Evolutionary conservation across 2,113 vertebrate genomes (phyloP), one percentile per base, ranked within the genome.

Genomic region (Megaptera novaeangliae): DNA sequence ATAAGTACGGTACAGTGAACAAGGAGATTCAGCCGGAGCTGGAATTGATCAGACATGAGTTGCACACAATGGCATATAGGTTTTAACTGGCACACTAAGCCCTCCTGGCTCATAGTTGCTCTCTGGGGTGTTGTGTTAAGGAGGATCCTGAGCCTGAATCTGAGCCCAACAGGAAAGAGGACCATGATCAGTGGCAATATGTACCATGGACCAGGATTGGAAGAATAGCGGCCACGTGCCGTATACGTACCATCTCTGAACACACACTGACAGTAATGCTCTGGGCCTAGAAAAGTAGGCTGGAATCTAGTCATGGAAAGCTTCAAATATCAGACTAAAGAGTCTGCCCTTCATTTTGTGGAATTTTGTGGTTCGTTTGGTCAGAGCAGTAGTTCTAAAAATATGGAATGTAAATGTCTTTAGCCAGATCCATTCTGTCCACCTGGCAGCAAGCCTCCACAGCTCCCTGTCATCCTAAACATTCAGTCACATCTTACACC

Each of bases 371-470:
- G 55, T 66, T 87, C 13, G 2, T 77, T 86, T 88, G 44, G 9
- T 93, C 57, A 91, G 77, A 95, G 39, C 6, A 81, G 39, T 61
- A 49, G 39, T 85, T 82, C 25, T 71, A 61, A 82, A 87, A 55
- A 27, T 59, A 66, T 4, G 57, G 46, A 46, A 18, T 44, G 25
- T 93, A 69, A 92, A 94, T 52, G 9, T 25, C 74, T 80, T 82
- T n/a, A 84, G 34, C 78, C 46, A 64, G 44, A 68, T 49, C 39
- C n/a, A 9, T 25, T 46, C 9, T 89, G 31, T 69, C 15, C 17
- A 8, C 15, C 66, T 44, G 10, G 59, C 29, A 14, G 44, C 20
- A 82, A 52, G 17, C 63, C 31, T 41, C 1, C 0, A 0, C 4
- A 25, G 61, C 18, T 74, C 41, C 31, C 31, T 81, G 9, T 20